Base-by-base conservation (phyloP, 1,140 invertebrate species). In the Solenopsis fugax region DNA sequence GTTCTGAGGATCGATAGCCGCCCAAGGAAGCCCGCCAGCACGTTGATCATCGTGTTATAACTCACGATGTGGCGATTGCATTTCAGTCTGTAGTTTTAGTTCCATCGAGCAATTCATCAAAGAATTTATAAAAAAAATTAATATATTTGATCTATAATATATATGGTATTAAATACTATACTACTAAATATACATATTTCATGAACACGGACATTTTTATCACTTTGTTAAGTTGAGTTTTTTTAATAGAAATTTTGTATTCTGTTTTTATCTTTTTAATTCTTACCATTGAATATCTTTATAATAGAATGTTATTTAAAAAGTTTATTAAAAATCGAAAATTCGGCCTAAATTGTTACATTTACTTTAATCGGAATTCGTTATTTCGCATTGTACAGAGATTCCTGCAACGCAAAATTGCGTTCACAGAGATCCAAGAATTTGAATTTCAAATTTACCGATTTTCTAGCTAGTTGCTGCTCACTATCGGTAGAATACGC, bases 1-100 rank as follows among this genome's bases (percentile, higher is more conserved):
- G 72, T 91, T 93, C 86, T 85, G 88, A 82, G 89, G 93, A 92
- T 93, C 93, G 91, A 93, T 93, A 90, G 77, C 84, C 86, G 24
- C 13, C 65, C 65, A 72, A 76, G 78, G 80, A 69, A 86, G 88
- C 37, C 76, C 56, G 50, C 50, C 50, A 50, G 52, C 65, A 62
- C 84, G 85, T 88, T 89, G 73, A 88, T 91, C 88, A 78, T 82
- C 75, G 12, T 34, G 71, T 90, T 88, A 81, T 62, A 71, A 54
- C 21, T 41, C 56, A 75, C 78, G 12, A 50, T 37, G 9, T 65
- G 2, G 65, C 37, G 48, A 75, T 67, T 54, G 69, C 77, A 34
- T 60, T 65, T 78, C 56, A 29, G 34, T 82, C 13, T 67, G 24
- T 12, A n/a, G 4, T 29, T 29, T 1, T 16, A 48, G 0, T n/a